These are phyloP conservation scores for Myioborus miniatus DNA, from an alignment of 2,797 vertebrate genomes.

Conservation along the genomic window DNA sequence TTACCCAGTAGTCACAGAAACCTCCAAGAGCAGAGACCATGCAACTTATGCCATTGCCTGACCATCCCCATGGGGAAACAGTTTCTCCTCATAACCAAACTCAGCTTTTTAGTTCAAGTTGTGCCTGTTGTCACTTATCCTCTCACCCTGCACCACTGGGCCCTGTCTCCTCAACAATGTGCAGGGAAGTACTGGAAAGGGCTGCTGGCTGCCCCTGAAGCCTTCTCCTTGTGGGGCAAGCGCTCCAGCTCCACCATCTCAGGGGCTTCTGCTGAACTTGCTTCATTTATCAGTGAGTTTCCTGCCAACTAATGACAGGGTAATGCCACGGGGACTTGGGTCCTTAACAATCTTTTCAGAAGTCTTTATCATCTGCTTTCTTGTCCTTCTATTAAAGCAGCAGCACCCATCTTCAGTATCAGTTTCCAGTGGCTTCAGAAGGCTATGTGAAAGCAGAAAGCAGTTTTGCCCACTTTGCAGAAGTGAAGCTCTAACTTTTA, in stretches of 20 bases:
- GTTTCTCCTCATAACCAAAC: not conserved
- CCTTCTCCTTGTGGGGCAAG: not conserved
- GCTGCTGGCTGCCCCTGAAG: not conserved
- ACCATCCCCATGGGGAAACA: rapidly evolving
- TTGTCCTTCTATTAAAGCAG: not conserved
- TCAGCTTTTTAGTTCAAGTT: not conserved
- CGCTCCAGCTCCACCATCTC: not conserved
- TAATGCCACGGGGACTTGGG: not conserved
- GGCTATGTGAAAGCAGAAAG: not conserved
- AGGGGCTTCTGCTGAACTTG: not conserved
- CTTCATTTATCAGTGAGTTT: not conserved
- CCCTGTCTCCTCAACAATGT: not conserved
- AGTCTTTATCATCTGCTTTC: not conserved
- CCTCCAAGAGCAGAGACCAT: not conserved
- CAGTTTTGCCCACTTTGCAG: not conserved
- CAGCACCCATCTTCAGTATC: not conserved
- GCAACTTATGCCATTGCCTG: not conserved
- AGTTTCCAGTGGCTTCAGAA: not conserved
- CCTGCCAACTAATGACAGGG: not conserved
- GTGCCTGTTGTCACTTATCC: not conserved
- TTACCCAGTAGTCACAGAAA: not conserved
- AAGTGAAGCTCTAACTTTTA: not conserved
- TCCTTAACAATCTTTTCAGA: not conserved
- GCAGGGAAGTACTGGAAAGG: not conserved
- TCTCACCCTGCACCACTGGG: not conserved